These are phyloP conservation scores for Tetrapedia diversipes DNA, from an alignment of 2,888 invertebrate genomes.

Conservation along the genomic window DNA sequence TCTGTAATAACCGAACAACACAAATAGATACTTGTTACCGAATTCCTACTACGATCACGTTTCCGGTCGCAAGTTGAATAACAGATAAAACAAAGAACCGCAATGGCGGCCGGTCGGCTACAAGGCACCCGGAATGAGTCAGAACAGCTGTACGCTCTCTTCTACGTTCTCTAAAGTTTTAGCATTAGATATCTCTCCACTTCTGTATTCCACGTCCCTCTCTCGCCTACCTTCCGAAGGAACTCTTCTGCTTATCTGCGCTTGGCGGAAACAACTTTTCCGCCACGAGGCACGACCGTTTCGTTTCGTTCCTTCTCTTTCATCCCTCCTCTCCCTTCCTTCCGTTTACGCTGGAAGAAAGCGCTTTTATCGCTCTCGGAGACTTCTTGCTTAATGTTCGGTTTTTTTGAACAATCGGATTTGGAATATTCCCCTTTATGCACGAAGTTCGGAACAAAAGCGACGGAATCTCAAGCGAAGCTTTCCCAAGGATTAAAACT, in stretches of 20 bases:
- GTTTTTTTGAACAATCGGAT: conserved; percentile 13
- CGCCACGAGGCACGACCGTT: conserved; percentile 55
- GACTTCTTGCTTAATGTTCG: conserved; percentile 1
- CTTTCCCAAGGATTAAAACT: neutral
- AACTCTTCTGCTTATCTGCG: conserved; percentile 64
- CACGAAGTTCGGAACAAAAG: neutral
- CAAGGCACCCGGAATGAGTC: conserved; percentile 31
- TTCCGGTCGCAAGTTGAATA: conserved; percentile 8
- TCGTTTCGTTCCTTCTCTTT: conserved; percentile 1
- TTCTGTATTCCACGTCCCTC: conserved; percentile 46
- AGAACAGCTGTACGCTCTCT: conserved; percentile 62
- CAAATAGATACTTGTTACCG: too few species aligned
- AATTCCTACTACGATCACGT: neutral
- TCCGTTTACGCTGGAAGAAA: conserved; percentile 12
- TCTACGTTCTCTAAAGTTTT: conserved; percentile 57
- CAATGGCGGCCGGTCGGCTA: conserved; percentile 39
- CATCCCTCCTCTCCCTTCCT: neutral
- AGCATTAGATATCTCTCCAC: conserved; percentile 59
- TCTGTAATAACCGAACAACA: too few species aligned
- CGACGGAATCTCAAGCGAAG: neutral
- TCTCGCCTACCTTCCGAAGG: conserved; percentile 29
- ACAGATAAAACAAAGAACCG: conserved; percentile 31
- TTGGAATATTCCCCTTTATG: conserved; percentile 10
- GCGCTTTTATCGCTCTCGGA: neutral
- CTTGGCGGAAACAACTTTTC: conserved; percentile 59